Percentiles rank a stretch among this genome's conserved stretches.
These are phyloP conservation scores for Naja naja DNA, from an alignment of 2,113 vertebrate species.

Conservation along the genomic window DNA sequence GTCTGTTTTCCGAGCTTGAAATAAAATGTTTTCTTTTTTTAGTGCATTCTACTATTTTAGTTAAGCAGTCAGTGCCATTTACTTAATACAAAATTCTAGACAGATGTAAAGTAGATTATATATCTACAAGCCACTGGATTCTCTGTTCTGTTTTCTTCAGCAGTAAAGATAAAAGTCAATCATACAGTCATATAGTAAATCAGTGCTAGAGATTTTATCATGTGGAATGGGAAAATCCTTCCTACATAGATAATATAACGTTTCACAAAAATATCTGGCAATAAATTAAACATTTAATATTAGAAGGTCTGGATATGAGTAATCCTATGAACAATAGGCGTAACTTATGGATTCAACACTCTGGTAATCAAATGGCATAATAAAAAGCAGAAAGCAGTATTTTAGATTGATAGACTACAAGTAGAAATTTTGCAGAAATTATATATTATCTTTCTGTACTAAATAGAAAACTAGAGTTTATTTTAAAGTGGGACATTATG, in stretches of 20 bases:
- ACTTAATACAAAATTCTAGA: not conserved
- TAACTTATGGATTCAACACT: not conserved
- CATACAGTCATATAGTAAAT: not conserved
- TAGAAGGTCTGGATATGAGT: not conserved
- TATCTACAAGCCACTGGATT: not conserved
- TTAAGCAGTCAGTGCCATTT: not conserved
- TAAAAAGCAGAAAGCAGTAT: not conserved
- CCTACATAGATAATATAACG: not conserved
- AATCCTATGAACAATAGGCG: not conserved
- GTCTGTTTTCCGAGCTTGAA: not conserved
- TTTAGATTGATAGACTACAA: not conserved
- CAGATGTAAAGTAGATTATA: not conserved
- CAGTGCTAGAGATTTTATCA: not conserved
- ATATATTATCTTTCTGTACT: not conserved
- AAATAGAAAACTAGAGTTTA: not conserved
- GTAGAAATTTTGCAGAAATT: not conserved
- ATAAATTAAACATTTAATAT: not conserved
- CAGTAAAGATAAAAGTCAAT: not conserved
- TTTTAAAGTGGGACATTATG: not conserved
- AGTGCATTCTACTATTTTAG: not conserved
- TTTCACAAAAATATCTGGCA: not conserved
- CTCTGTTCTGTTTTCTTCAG: not conserved
- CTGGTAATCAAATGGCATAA: not conserved
- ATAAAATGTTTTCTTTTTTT: not conserved
- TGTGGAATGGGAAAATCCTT: not conserved